These are phyloP conservation scores for Drosophila neotestacea DNA, from an alignment of 2,888 invertebrate genomes.

Conservation along the genomic window DNA sequence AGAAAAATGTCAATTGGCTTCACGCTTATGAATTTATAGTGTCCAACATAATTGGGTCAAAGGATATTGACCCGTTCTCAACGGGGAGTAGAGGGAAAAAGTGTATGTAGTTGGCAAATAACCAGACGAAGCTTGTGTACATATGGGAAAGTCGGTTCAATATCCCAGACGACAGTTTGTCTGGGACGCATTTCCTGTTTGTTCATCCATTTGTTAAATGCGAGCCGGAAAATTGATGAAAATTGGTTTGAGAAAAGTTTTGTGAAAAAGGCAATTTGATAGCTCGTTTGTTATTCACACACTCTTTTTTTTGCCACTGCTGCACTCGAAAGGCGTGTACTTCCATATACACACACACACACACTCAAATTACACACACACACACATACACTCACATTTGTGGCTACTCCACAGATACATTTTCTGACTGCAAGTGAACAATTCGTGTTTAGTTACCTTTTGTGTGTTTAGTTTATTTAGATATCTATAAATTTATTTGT, in stretches of 20 bases:
- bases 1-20: conserved; percentile 67
- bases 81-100: conserved; percentile 11
- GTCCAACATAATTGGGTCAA: conserved; percentile 79
- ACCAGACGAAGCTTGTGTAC: conserved; percentile 36
- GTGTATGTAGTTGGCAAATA: conserved; percentile 38
- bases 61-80: conserved; percentile 82
- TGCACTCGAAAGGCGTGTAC: conserved; percentile 68
- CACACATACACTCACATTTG: conserved; percentile 19
- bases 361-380: conserved; percentile 34
- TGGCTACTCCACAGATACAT: conserved; percentile 67
- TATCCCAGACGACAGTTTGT: conserved; percentile 58
- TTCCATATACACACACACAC: conserved; percentile 35
- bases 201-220: conserved; percentile 28
- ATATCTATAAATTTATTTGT: conserved; percentile 18
- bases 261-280: conserved; percentile 32
- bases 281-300: conserved; percentile 54
- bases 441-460: conserved; percentile 61
- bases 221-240: conserved; percentile 18
- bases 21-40: conserved; percentile 57
- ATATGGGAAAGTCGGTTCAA: conserved; percentile 33
- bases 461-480: conserved; percentile 59
- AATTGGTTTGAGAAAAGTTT: conserved; percentile 7
- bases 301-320: background rate
- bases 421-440: conserved; percentile 55
- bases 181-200: conserved; percentile 50